Conservation (phyloP, 1,140 invertebrate species). For the Leptinotarsa defecta region DNA sequence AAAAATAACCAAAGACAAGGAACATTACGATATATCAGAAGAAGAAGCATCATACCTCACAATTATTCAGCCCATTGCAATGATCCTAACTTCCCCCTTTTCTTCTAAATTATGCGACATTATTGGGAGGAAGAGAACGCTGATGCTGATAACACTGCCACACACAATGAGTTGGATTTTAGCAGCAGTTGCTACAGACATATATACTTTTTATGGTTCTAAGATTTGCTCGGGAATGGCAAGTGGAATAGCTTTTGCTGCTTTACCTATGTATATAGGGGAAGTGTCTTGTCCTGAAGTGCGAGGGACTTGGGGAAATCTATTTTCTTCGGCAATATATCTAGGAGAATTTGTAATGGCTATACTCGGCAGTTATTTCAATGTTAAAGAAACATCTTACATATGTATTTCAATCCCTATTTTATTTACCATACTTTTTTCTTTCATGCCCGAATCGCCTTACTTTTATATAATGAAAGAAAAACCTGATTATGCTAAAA, state of each 20-base stretch:
- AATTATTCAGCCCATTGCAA: conserved; percentile 10
- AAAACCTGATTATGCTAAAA: conserved; percentile 40
- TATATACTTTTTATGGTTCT: conserved; percentile 9
- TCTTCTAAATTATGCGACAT: conserved; percentile 3
- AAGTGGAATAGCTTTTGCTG: conserved; percentile 2
- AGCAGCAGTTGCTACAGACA: background rate
- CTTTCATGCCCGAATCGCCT: conserved; percentile 50
- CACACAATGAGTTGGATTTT: conserved; percentile 7
- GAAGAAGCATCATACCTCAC: conserved; percentile 24
- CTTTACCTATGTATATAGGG: conserved; percentile 65
- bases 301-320: conserved; percentile 62
- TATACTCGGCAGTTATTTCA: conserved; percentile 47
- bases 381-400: conserved; percentile 29
- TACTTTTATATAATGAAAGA: conserved; percentile 48
- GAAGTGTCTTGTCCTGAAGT: conserved; percentile 69
- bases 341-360: conserved; percentile 60
- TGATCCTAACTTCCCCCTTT: background rate
- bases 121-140: conserved; percentile 12
- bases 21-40: conserved; percentile 24
- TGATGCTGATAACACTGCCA: background rate
- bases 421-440: conserved; percentile 13
- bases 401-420: conserved; percentile 23
- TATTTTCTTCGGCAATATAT: conserved; percentile 57
- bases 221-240: conserved; percentile 9
- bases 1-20: conserved; percentile 24